Evolutionary conservation across 23 tunicate genomes (phyloP).

Genomic region (Phallusia fumigata): DNA sequence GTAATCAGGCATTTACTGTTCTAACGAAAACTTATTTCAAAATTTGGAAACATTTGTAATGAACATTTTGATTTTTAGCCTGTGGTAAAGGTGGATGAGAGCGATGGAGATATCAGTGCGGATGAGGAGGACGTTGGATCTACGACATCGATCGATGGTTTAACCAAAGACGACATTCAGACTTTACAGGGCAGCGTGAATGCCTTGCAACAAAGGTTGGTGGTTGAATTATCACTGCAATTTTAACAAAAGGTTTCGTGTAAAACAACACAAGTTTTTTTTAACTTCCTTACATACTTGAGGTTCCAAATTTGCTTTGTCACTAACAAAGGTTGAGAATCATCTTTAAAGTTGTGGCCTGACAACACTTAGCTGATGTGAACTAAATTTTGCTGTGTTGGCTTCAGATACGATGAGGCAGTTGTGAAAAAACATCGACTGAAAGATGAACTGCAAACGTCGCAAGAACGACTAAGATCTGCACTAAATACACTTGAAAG

Average conservation of each 20-base stretch:
- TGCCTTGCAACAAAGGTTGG: conserved; percentile 70
- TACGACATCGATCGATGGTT: conserved; percentile 62
- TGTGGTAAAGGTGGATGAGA: conserved; percentile 13
- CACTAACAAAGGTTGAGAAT: too few species aligned
- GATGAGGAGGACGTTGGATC: conserved; percentile 33
- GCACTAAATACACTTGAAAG: conserved; percentile 77
- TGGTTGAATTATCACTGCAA: too few species aligned
- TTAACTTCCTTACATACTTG: too few species aligned
- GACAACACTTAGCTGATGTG: too few species aligned
- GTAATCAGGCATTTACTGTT: too few species aligned
- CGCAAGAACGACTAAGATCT: conserved; percentile 79
- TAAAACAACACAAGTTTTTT: too few species aligned
- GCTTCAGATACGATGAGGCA: conserved; percentile 78
- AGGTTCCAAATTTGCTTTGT: neutral
- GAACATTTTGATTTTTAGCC: conserved; percentile 6
- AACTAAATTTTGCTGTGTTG: neutral
- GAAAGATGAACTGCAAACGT: conserved; percentile 70
- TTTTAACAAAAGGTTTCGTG: too few species aligned
- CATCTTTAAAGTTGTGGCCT: too few species aligned
- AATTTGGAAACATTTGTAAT: too few species aligned
- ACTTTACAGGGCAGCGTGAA: conserved; percentile 50
- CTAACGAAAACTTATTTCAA: too few species aligned
- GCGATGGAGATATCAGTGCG: conserved; percentile 23
- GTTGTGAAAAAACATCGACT: conserved; percentile 77
- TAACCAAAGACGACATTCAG: conserved; percentile 70